Conservation (phyloP, 1,140 invertebrate species). For the Drosophila pachea region DNA sequence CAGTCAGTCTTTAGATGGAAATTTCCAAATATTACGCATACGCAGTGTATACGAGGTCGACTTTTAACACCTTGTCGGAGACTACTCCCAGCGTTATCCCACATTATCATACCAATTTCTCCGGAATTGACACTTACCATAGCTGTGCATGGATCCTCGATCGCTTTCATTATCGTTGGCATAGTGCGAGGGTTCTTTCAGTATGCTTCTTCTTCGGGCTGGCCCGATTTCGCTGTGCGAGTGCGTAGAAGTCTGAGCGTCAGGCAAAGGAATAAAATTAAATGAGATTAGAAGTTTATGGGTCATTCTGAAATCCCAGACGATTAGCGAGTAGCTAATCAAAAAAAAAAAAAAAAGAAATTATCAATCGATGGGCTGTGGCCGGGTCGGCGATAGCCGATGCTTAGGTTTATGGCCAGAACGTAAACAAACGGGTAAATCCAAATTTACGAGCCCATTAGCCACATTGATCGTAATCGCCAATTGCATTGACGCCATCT, state of each 20-base stretch:
- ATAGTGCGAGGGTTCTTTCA: slow-evolving; percentile 80
- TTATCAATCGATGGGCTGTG: slow-evolving; percentile 16
- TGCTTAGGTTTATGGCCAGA: slow-evolving; percentile 20
- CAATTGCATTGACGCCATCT: slow-evolving; percentile 10
- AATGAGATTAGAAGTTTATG: slow-evolving; percentile 22
- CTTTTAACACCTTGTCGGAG: neutral
- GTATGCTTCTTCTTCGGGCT: slow-evolving; percentile 83
- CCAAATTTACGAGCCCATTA: slow-evolving; percentile 49
- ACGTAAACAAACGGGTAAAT: slow-evolving; percentile 33
- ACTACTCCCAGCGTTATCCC: no score
- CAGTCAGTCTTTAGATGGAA: slow-evolving; percentile 6
- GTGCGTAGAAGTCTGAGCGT: slow-evolving; percentile 65
- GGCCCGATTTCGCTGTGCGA: slow-evolving; percentile 79
- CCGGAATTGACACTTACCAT: slow-evolving; percentile 48
- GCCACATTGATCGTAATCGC: slow-evolving; percentile 31
- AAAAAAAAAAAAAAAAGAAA: slow-evolving; percentile 10
- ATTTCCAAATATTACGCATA: slow-evolving; percentile 24
- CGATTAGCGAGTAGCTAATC: slow-evolving; percentile 14
- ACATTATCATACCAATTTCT: no score
- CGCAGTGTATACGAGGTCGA: slow-evolving; percentile 6
- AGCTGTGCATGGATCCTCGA: slow-evolving; percentile 67
- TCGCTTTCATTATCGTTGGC: slow-evolving; percentile 72
- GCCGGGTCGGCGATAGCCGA: neutral
- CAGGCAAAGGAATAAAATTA: slow-evolving; percentile 11
- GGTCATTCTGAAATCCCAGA: slow-evolving; percentile 29